Evolutionary conservation across 2,797 vertebrate species (phyloP).

Genomic region (Eulemur rubriventer): DNA sequence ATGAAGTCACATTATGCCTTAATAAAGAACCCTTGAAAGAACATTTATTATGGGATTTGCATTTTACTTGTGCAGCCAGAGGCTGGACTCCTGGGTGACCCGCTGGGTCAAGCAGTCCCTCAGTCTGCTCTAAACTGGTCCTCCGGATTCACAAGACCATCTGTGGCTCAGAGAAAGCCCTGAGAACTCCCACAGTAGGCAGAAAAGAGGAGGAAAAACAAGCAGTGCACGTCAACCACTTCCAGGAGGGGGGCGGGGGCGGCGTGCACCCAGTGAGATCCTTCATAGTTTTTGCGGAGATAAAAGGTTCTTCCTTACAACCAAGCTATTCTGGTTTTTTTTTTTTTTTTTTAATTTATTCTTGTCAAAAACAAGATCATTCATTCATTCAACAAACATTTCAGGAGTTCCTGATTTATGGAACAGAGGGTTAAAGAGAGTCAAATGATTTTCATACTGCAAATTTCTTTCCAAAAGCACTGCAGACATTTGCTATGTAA

Average conservation of each 20-base stretch:
- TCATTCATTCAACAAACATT: slow-evolving; percentile 40
- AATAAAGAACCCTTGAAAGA: slow-evolving; percentile 68
- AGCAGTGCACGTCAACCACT: background rate
- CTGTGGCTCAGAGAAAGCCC: background rate
- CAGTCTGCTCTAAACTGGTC: background rate
- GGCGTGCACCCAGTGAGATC: background rate
- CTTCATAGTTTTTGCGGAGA: background rate
- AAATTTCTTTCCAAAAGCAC: background rate
- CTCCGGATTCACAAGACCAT: background rate
- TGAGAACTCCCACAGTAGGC: background rate
- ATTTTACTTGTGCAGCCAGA: slow-evolving; percentile 27
- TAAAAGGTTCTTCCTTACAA: background rate
- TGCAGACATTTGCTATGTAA: slow-evolving; percentile 2
- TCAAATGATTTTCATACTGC: background rate
- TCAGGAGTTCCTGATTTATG: background rate
- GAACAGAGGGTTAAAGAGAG: background rate
- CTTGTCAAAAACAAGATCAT: slow-evolving; percentile 2
- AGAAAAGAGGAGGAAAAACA: background rate
- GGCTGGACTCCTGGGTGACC: background rate
- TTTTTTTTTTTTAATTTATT: background rate
- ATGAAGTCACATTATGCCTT: slow-evolving; percentile 67
- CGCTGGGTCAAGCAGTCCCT: background rate
- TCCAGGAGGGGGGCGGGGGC: background rate
- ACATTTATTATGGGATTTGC: slow-evolving; percentile 57
- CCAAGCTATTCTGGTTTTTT: background rate